Conservation (phyloP, 2,888 invertebrate genomes). For the Amblyjoppa proteus region DNA sequence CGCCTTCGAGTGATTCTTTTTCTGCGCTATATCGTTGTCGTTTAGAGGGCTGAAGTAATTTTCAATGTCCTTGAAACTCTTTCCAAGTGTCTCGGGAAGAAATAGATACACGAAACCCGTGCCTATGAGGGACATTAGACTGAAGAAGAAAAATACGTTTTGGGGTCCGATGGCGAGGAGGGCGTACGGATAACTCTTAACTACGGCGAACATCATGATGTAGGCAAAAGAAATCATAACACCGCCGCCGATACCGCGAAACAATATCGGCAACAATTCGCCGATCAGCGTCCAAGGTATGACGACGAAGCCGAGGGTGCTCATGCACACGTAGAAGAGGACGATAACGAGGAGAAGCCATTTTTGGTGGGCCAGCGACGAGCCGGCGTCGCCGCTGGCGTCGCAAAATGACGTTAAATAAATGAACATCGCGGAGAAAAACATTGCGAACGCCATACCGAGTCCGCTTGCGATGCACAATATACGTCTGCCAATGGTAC, state of each 20-base stretch:
- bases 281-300: constrained; percentile 88
- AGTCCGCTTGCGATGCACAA: constrained; percentile 86
- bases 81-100: constrained; percentile 87
- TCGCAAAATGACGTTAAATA: constrained; percentile 74
- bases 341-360: constrained; percentile 85
- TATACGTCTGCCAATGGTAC: constrained; percentile 85
- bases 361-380: constrained; percentile 78
- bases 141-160: constrained; percentile 85
- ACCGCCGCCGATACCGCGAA: constrained; percentile 86
- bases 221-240: constrained; percentile 86
- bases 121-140: constrained; percentile 84
- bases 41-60: constrained; percentile 80
- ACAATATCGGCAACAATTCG: constrained; percentile 86
- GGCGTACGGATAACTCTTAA: constrained; percentile 86
- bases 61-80: constrained; percentile 87
- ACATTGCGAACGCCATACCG: constrained; percentile 86
- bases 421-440: constrained; percentile 80
- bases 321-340: constrained; percentile 86
- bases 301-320: constrained; percentile 86
- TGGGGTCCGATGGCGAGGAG: constrained; percentile 83
- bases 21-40: background rate
- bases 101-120: constrained; percentile 85
- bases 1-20: background rate
- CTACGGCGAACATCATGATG: constrained; percentile 86
- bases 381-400: constrained; percentile 74